Evolutionary conservation across 2,888 invertebrate species (phyloP).

Genomic region (Diadegma fenestrale): DNA sequence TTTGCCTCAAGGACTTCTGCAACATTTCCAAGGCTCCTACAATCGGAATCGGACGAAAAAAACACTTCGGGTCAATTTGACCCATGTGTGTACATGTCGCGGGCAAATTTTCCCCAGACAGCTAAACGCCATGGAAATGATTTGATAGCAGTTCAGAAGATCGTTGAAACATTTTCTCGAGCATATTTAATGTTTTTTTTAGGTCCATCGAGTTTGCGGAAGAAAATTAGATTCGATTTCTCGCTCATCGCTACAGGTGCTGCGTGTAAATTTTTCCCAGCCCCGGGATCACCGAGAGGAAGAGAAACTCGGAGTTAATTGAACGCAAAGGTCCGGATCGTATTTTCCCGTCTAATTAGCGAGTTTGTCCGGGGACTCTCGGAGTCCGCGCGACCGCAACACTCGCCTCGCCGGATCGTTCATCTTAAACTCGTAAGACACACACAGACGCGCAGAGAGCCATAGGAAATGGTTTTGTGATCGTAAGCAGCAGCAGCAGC

Average conservation of each 20-base stretch:
- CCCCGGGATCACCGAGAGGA: not conserved
- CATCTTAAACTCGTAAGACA: conserved; percentile 20
- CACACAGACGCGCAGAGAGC: not conserved
- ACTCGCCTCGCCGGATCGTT: conserved; percentile 6
- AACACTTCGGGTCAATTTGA: too few relatives aligned
- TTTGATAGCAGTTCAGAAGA: too few relatives aligned
- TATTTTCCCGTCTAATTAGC: conserved; percentile 77
- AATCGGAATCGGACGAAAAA: too few relatives aligned
- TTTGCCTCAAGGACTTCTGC: too few relatives aligned
- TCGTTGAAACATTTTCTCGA: too few relatives aligned
- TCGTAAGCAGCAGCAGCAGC: conserved; percentile 62
- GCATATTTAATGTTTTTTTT: too few relatives aligned
- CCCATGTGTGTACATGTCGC: too few relatives aligned
- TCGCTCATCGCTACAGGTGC: conserved; percentile 55
- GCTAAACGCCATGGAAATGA: too few relatives aligned
- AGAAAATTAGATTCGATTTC: not conserved
- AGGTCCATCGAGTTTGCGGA: not conserved
- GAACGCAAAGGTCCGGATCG: conserved; percentile 64
- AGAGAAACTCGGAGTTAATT: conserved; percentile 58
- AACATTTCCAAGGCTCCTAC: too few relatives aligned
- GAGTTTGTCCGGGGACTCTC: conserved; percentile 64
- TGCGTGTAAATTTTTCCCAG: conserved; percentile 54
- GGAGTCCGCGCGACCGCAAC: conserved; percentile 68
- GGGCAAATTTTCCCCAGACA: too few relatives aligned
- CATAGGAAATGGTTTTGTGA: conserved; percentile 15